Base-by-base conservation (phyloP, 1,140 invertebrate genomes). In the Aphidius gifuensis region DNA sequence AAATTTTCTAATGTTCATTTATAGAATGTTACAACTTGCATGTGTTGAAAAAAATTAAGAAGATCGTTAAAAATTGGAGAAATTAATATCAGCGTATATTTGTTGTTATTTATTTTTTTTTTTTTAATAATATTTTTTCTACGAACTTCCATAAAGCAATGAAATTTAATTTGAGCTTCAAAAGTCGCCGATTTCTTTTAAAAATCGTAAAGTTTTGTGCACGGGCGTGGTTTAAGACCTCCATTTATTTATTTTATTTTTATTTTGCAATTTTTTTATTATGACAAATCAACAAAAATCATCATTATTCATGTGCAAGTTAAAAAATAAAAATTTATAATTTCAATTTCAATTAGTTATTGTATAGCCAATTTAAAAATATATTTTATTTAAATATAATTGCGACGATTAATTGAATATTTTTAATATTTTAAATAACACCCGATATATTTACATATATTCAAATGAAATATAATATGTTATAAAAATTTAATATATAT, bases 91-190 rank as follows among this genome's bases (percentile, higher is more conserved):
- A 61, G n/a, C 64, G 39, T 46, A 23, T 32, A 32, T 32, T 32
- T 32, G 23, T 32, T 32, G 23, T 32, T 32, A 32, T 32, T 23
- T 23, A 23, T 23, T 23, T 23, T 58, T 53, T 51, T 23, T 54
- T 21, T 61, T 58, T 65, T 66, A 61, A 69, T 69, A 68, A 66
- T 46, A 65, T 70, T 71, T 68, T 60, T 64, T 60, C 62, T 42
- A 54, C 64, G 58, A 71, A 69, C 54, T 70, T 65, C 58, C 23
- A 32, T 32, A 32, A 44, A 58, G 55, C 63, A 69, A 71, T 73
- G 69, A 68, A 68, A 68, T 64, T 73, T 73, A 73, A 73, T 71
- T 73, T 48, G 32, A 58, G 56, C 66, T 64, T 32, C 50, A 44
- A 61, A 58, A 61, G 60, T 61, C 49, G 42, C 11, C 64, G 60